Percentiles rank a stretch among this genome's conserved stretches.
phyloP scores from a whole-genome alignment of 1,140 invertebrate species.

The Saccostrea echinata region DNA sequence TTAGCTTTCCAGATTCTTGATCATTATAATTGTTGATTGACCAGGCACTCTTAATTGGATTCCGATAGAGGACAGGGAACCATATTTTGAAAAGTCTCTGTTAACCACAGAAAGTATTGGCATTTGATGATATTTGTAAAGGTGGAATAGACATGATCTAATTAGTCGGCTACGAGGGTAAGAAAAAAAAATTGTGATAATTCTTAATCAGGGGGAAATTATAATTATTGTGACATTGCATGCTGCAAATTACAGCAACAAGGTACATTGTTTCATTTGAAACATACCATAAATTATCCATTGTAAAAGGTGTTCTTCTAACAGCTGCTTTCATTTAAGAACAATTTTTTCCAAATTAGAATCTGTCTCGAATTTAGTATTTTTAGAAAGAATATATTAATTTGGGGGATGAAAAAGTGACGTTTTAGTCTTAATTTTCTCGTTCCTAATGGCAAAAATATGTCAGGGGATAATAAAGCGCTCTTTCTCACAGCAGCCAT shows the following conservation, averaged over 20 bases:
- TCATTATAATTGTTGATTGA: conserved; percentile 14
- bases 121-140: conserved; percentile 12
- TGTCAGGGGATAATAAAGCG: not conserved
- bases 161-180: not conserved
- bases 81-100: not conserved
- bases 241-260: not conserved
- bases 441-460: not conserved
- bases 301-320: not conserved
- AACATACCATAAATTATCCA: not conserved
- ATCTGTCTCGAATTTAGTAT: not conserved
- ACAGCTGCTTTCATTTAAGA: not conserved
- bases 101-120: conserved; percentile 11
- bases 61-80: not conserved
- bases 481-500: not conserved
- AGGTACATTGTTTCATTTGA: not conserved
- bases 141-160: not conserved
- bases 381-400: not conserved
- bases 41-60: conserved; percentile 4
- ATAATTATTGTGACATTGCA: not conserved
- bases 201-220: not conserved
- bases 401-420: not conserved
- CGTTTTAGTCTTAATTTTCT: not conserved
- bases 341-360: not conserved
- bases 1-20: conserved; percentile 5
- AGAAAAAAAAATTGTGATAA: not conserved